These are phyloP conservation scores for Ornithoptera alexandrae DNA, from an alignment of 2,888 invertebrate species.

Conservation along the genomic window DNA sequence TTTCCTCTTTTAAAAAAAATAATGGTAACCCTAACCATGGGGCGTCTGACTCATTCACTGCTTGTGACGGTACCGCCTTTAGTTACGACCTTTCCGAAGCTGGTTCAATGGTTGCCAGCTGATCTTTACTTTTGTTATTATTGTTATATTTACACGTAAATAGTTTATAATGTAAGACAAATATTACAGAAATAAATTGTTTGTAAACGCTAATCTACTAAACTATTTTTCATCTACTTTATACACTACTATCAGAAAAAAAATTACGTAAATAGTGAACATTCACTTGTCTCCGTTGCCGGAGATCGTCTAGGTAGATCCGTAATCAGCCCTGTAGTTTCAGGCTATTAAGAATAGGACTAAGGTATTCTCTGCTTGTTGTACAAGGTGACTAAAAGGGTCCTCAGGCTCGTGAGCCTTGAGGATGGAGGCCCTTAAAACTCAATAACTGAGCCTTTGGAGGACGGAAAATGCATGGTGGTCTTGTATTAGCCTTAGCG, in stretches of 20 bases:
- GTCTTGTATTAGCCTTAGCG: too few species aligned
- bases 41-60: slow-evolving; percentile 11
- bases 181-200: not conserved
- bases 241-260: not conserved
- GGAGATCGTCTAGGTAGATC: too few species aligned
- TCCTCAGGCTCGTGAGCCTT: too few species aligned
- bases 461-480: too few species aligned
- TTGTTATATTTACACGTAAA: not conserved
- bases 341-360: too few species aligned
- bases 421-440: too few species aligned
- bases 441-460: too few species aligned
- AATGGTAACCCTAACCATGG: slow-evolving; percentile 4
- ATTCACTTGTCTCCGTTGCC: too few species aligned
- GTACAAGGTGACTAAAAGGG: too few species aligned
- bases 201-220: not conserved
- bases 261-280: too few species aligned
- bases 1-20: not conserved
- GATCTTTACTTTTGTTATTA: slow-evolving; percentile 8
- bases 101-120: slow-evolving; percentile 23
- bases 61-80: slow-evolving; percentile 17
- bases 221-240: not conserved
- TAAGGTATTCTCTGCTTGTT: too few species aligned
- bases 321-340: too few species aligned
- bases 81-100: slow-evolving; percentile 21
- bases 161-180: not conserved